Evolutionary conservation across 2,888 invertebrate genomes (phyloP).

Genomic region (Autographa pulchrina): DNA sequence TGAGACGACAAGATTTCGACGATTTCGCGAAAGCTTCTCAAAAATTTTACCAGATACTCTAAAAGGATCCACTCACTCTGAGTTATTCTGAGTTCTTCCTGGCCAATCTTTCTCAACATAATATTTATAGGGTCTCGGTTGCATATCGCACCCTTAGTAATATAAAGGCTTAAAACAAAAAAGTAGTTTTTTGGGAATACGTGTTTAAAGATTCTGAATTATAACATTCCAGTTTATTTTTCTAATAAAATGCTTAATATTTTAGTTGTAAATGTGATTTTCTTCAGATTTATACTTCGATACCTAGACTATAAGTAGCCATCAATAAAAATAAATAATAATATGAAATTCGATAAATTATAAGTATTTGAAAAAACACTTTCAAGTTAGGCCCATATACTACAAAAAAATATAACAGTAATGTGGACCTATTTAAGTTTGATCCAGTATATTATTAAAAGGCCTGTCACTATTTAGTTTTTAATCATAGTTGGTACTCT

Average conservation of each 20-base stretch:
- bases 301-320: background rate
- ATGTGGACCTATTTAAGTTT: slow-evolving; percentile 22
- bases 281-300: background rate
- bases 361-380: slow-evolving; percentile 15
- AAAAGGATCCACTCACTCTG: slow-evolving; percentile 2
- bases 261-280: background rate
- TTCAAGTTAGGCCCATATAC: slow-evolving; percentile 17
- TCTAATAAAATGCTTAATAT: slow-evolving; percentile 2
- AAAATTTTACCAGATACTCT: slow-evolving; percentile 9
- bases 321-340: background rate
- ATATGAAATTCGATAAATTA: slow-evolving; percentile 2
- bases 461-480: slow-evolving; percentile 15
- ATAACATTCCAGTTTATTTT: background rate
- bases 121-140: background rate
- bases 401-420: slow-evolving; percentile 13
- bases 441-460: slow-evolving; percentile 20
- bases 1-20: slow-evolving; percentile 9
- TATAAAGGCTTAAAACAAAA: slow-evolving; percentile 16
- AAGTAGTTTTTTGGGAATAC: slow-evolving; percentile 12
- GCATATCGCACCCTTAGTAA: slow-evolving; percentile 15
- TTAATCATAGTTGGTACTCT: slow-evolving; percentile 20
- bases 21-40: slow-evolving; percentile 12
- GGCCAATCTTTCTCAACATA: background rate
- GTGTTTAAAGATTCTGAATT: slow-evolving; percentile 7
- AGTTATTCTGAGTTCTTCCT: background rate